Conservation (phyloP, 2,888 invertebrate genomes). For the Lutraria lutraria region DNA sequence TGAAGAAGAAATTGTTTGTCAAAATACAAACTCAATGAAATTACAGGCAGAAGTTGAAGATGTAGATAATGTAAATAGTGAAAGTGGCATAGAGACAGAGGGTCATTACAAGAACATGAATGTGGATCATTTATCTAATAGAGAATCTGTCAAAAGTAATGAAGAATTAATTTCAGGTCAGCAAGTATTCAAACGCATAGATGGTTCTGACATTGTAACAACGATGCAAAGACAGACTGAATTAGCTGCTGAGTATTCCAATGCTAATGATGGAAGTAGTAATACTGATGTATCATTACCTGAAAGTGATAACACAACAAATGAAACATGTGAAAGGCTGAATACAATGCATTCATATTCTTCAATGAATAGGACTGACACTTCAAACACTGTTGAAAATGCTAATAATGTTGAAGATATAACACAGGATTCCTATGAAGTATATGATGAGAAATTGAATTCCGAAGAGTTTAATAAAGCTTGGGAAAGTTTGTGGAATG, state of each 20-base stretch:
- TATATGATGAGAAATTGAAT: constrained; percentile 16
- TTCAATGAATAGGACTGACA: background rate
- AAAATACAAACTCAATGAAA: background rate
- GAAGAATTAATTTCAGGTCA: background rate
- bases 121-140: background rate
- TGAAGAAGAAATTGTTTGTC: background rate
- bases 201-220: constrained; percentile 56
- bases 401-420: constrained; percentile 6
- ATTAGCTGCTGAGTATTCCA: constrained; percentile 38
- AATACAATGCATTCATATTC: constrained; percentile 80
- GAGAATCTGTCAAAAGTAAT: background rate
- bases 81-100: background rate
- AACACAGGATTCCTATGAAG: constrained; percentile 5
- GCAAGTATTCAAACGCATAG: constrained; percentile 47
- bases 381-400: constrained; percentile 9
- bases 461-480: constrained; percentile 61
- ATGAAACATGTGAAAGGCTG: constrained; percentile 73
- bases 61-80: background rate
- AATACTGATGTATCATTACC: constrained; percentile 46
- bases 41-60: background rate
- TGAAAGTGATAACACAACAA: constrained; percentile 63
- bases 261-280: constrained; percentile 35
- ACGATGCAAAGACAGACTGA: constrained; percentile 57
- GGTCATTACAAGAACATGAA: background rate
- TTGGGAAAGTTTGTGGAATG: constrained; percentile 83